Base-by-base conservation (phyloP, 2,888 invertebrate genomes). In the Orchesella flavescens region DNA sequence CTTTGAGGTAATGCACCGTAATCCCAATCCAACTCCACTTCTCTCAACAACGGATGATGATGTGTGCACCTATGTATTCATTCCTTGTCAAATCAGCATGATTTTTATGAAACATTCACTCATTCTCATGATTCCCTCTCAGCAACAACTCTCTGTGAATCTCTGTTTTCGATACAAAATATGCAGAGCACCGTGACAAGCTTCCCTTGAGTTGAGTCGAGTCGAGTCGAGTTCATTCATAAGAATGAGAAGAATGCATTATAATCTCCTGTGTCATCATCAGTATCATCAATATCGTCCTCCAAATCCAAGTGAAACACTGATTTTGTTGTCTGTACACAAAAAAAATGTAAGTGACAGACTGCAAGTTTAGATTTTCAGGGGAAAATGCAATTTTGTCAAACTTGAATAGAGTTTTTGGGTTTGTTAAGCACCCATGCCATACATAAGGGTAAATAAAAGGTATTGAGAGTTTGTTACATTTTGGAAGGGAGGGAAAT, bases 1-100 rank as follows among this genome's bases (percentile, higher is more conserved):
- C 68, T 68, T 68, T 49, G 68, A 68, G 49, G 71, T 71, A 71
- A 57, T 57, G 71, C 71, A 71, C 71, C 57, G 57, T 71, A 71
- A 71, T 43, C 55, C 65, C 12, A 12, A 1, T 34, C 65, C n/a
- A n/a, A n/a, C 49, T 13, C 13, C 49, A 12, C 13, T 49, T 59
- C 9, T 12, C 21, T 19, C 49, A 66, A 10, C 44, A 17, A 66
- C 17, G 44, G 19, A 19, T 49, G 71, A 57, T 57, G 55, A 57
- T 69, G 24, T 43, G 34, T 71, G 71, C 71, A 71, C 57, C 55
- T 71, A 53, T 57, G n/a, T n/a, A n/a, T 57, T 34, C 34, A 21
- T 17, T 57, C 46, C 71, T 55, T 71, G 55, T 71, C 71, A 71
- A 71, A 71, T 71, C 71, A 71, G 71, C 69, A 68, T 46, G 68